Evolutionary conservation across 2,888 invertebrate species (phyloP).

Genomic region (Dolomedes plantarius): DNA sequence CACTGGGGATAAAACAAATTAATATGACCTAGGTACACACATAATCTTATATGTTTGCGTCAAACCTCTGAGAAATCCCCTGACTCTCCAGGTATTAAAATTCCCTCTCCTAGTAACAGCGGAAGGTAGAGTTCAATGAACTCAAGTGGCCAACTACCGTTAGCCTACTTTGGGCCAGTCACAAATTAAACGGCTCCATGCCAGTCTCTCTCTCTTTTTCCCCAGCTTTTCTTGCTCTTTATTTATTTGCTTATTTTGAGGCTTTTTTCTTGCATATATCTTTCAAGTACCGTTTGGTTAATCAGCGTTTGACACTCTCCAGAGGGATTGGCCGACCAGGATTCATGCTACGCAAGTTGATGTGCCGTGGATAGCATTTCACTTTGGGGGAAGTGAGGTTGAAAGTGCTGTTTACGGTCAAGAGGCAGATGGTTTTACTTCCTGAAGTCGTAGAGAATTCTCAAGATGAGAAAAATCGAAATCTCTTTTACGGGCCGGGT

Average conservation of each 20-base stretch:
- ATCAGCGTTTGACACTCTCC: constrained; percentile 56
- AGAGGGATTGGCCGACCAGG: constrained; percentile 17
- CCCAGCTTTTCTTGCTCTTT: constrained; percentile 1
- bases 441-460: no score
- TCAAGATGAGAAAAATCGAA: no score
- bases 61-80: neutral
- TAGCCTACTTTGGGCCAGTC: constrained; percentile 63
- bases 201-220: constrained; percentile 28
- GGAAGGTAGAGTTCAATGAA: constrained; percentile 59
- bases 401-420: no score
- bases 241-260: constrained; percentile 14
- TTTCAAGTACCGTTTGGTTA: constrained; percentile 24
- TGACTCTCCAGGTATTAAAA: neutral
- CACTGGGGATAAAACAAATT: no score
- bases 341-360: neutral
- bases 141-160: constrained; percentile 54
- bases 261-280: constrained; percentile 8
- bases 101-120: constrained; percentile 40
- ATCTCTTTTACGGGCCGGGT: no score
- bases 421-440: no score
- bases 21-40: no score
- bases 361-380: neutral
- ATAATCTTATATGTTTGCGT: neutral
- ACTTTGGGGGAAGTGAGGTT: neutral
- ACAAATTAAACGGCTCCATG: constrained; percentile 59